These are phyloP conservation scores for Dasypolia templi DNA, from an alignment of 2,888 invertebrate genomes.

Conservation along the genomic window DNA sequence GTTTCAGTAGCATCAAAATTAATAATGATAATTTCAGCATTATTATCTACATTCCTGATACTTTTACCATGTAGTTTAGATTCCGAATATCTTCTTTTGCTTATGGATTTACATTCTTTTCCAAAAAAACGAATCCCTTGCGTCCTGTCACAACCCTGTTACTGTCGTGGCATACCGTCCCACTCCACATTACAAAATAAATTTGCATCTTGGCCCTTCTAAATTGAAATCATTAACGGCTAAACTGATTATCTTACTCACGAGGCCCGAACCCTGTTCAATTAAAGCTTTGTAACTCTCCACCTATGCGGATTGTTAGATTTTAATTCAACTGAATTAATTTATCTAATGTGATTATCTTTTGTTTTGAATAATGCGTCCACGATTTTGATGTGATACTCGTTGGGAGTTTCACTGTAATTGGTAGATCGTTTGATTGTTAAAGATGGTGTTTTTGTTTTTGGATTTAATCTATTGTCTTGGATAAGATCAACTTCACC, in stretches of 20 bases:
- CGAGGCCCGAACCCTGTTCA: constrained; percentile 85
- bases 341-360: constrained; percentile 66
- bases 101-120: neutral
- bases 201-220: constrained; percentile 87
- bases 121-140: neutral
- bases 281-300: constrained; percentile 88
- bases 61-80: neutral
- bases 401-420: constrained; percentile 3
- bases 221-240: constrained; percentile 89
- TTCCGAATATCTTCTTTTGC: neutral
- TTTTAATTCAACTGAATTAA: constrained; percentile 72
- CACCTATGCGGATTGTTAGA: constrained; percentile 86
- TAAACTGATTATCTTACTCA: constrained; percentile 88
- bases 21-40: neutral
- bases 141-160: constrained; percentile 42
- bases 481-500: neutral
- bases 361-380: constrained; percentile 64
- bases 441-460: neutral
- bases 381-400: constrained; percentile 62
- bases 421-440: constrained; percentile 17
- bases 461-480: constrained; percentile 6
- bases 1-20: neutral
- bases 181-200: constrained; percentile 78
- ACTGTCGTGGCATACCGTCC: constrained; percentile 77
- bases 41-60: neutral